Evolutionary conservation across 2,797 vertebrate species (phyloP).

Genomic region (Gastrophryne carolinensis): DNA sequence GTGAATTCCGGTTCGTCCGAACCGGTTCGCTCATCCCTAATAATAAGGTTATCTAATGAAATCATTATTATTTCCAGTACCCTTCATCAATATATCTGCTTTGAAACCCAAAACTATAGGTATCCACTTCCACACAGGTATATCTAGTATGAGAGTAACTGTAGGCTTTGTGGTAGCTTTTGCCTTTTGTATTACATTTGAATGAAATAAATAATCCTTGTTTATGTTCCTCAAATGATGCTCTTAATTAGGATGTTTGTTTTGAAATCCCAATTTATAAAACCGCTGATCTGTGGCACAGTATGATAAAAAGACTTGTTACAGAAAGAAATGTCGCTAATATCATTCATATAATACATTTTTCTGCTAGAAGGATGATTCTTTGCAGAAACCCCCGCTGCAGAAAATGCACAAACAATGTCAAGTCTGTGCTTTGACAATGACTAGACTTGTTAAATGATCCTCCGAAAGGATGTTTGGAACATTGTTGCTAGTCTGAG

Average conservation of each 20-base stretch:
- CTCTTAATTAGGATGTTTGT: not conserved
- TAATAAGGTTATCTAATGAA: too few species aligned
- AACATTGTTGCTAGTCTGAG: slow-evolving; percentile 26
- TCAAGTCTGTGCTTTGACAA: slow-evolving; percentile 34
- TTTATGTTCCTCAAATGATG: not conserved
- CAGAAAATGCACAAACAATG: slow-evolving; percentile 10
- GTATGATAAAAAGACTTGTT: not conserved
- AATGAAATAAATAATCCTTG: not conserved
- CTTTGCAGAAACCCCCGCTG: slow-evolving; percentile 21
- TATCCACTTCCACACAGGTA: not conserved
- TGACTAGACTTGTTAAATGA: slow-evolving; percentile 18
- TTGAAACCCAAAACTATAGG: not conserved
- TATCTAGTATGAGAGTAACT: too few species aligned
- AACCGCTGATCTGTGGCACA: not conserved
- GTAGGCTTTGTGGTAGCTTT: not conserved
- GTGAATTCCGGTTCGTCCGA: too few species aligned
- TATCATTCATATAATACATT: slow-evolving; percentile 7
- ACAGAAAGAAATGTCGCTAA: not conserved
- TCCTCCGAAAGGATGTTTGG: slow-evolving; percentile 18
- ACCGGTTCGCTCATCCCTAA: too few species aligned
- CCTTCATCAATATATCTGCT: too few species aligned
- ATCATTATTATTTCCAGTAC: too few species aligned
- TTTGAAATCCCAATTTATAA: not conserved
- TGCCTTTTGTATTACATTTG: not conserved
- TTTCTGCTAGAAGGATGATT: not conserved